Conservation (phyloP, 2,888 invertebrate species). For the Volucella zonaria region DNA sequence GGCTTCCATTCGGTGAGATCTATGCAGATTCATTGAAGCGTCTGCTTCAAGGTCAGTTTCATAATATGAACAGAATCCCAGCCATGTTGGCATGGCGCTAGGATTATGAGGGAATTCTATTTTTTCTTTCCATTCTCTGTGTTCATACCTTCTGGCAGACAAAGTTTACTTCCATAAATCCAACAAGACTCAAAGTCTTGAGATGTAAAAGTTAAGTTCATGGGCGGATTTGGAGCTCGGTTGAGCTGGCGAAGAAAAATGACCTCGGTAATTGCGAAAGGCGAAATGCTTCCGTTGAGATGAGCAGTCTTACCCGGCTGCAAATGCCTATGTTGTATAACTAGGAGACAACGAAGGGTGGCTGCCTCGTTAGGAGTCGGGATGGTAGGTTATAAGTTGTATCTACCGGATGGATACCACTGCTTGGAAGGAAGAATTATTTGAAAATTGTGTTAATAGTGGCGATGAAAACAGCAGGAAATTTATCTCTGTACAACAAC, state of each 20-base stretch:
- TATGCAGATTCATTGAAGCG: not conserved
- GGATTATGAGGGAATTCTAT: conserved; percentile 8
- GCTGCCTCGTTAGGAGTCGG: too few relatives aligned
- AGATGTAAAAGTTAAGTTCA: conserved; percentile 36
- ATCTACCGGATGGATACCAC: not conserved
- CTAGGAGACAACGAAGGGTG: too few relatives aligned
- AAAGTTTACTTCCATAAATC: conserved; percentile 26
- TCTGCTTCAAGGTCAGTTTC: conserved; percentile 27
- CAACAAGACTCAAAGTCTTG: not conserved
- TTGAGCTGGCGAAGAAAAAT: conserved; percentile 46
- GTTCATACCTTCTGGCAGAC: not conserved
- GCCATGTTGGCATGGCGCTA: not conserved
- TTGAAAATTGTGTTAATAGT: conserved; percentile 50
- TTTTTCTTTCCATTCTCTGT: not conserved
- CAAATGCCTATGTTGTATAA: not conserved
- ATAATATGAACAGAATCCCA: conserved; percentile 3
- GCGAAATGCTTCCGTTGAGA: conserved; percentile 3
- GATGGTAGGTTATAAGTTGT: too few relatives aligned
- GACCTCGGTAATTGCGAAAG: conserved; percentile 44
- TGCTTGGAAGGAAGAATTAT: conserved; percentile 16
- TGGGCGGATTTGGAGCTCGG: conserved; percentile 18
- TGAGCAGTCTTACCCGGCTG: not conserved
- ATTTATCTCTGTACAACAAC: conserved; percentile 26
- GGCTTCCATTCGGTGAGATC: not conserved
- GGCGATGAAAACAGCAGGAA: conserved; percentile 32